Conservation (phyloP, 2,888 invertebrate species). For the Acronicta psi region DNA sequence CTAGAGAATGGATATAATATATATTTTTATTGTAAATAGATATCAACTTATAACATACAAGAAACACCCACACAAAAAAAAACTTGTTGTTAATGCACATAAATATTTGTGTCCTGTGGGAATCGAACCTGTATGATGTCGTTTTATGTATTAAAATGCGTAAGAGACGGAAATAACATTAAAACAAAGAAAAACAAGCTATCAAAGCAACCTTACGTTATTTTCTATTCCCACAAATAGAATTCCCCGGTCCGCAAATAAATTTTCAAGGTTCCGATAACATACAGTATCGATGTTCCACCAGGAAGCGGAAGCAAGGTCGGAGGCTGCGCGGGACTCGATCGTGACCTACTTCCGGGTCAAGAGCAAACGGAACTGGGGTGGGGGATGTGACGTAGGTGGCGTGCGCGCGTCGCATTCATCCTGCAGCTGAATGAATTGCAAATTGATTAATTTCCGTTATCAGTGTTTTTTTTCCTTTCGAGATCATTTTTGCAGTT, state of each 20-base stretch:
- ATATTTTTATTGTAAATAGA: no score
- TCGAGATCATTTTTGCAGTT: conserved; percentile 2
- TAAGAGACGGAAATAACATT: background rate
- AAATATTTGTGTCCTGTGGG: no score
- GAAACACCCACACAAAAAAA: no score
- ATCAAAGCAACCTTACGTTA: background rate
- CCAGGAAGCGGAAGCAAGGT: conserved; percentile 63
- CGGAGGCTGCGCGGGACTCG: conserved; percentile 75
- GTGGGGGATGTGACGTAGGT: conserved; percentile 40
- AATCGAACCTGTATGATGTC: no score
- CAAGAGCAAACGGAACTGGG: conserved; percentile 72
- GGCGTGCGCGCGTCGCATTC: conserved; percentile 60
- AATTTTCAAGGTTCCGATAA: conserved; percentile 40
- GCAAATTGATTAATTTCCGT: conserved; percentile 42
- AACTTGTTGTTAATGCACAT: no score
- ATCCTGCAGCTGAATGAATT: conserved; percentile 54
- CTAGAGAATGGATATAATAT: no score
- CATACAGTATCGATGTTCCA: conserved; percentile 42
- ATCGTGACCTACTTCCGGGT: conserved; percentile 77
- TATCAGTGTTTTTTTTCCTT: conserved; percentile 11
- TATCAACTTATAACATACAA: no score
- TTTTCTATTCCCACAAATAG: conserved; percentile 18
- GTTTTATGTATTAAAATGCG: no score
- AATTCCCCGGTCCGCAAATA: conserved; percentile 28
- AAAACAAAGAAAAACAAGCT: background rate